These are phyloP conservation scores for Gymnoscelis rufifasciata DNA, from an alignment of 2,888 invertebrate species.

Conservation along the genomic window DNA sequence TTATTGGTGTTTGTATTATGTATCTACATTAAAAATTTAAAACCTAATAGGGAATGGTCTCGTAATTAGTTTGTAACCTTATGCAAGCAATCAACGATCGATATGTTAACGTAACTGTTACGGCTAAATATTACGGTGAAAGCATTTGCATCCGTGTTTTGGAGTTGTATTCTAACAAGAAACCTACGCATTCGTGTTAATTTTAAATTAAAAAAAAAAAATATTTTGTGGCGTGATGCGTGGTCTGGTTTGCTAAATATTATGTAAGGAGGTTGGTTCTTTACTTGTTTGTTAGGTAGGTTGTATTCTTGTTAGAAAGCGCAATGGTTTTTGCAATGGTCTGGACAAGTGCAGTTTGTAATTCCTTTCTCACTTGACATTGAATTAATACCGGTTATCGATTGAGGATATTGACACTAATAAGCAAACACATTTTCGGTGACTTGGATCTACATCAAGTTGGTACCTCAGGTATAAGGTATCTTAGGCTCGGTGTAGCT, in stretches of 20 bases:
- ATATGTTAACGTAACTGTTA: slow-evolving; percentile 64
- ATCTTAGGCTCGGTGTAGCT: too few species aligned
- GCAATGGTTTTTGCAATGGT: slow-evolving; percentile 44
- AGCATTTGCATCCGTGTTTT: slow-evolving; percentile 48
- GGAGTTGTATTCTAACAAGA: slow-evolving; percentile 23
- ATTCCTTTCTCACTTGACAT: slow-evolving; percentile 70
- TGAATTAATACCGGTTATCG: slow-evolving; percentile 55
- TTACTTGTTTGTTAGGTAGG: not conserved
- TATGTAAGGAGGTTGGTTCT: slow-evolving; percentile 6
- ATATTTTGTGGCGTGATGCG: not conserved
- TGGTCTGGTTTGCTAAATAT: not conserved
- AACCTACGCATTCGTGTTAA: not conserved
- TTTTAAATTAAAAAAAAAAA: not conserved
- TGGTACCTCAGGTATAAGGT: too few species aligned
- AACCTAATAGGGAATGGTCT: slow-evolving; percentile 6
- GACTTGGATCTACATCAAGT: too few species aligned
- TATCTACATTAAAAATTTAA: not conserved
- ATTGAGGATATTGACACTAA: slow-evolving; percentile 57
- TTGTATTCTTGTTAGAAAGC: slow-evolving; percentile 21
- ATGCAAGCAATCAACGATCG: slow-evolving; percentile 60
- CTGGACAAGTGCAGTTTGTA: slow-evolving; percentile 37
- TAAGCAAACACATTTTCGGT: not conserved
- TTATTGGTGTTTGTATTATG: not conserved
- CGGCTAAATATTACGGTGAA: slow-evolving; percentile 58
- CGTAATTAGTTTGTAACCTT: slow-evolving; percentile 44